Evolutionary conservation across 2,797 vertebrate species (phyloP).

Genomic region (Brachyrhaphis roseni): DNA sequence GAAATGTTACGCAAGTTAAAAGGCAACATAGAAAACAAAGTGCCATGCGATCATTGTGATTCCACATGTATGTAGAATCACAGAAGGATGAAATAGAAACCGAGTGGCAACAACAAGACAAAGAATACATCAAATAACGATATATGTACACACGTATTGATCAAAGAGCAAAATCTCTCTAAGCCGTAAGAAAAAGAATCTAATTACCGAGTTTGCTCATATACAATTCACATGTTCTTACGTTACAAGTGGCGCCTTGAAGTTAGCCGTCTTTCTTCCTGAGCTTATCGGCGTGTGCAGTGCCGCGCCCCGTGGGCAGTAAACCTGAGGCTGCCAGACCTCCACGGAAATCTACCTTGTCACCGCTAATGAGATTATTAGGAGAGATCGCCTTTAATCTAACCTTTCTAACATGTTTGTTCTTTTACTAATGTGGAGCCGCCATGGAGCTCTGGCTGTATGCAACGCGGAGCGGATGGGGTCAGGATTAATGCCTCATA

Average conservation of each 20-base stretch:
- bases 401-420: conserved; percentile 18
- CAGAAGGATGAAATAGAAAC: not conserved
- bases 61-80: not conserved
- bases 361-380: conserved; percentile 36
- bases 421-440: conserved; percentile 3
- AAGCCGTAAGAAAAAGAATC: not conserved
- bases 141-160: not conserved
- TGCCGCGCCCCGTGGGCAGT: conserved; percentile 10
- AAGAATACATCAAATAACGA: not conserved
- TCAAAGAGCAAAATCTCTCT: not conserved
- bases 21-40: not conserved
- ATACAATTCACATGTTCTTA: not conserved
- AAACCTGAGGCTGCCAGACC: conserved; percentile 35
- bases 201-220: not conserved
- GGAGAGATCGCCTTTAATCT: conserved; percentile 20
- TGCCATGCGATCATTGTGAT: not conserved
- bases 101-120: not conserved
- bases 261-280: conserved; percentile 21
- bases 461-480: not conserved
- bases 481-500: conserved; percentile 1
- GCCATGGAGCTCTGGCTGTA: not conserved
- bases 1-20: not conserved
- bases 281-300: conserved; percentile 31
- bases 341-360: conserved; percentile 29
- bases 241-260: conserved; percentile 21